These are phyloP conservation scores for Pyralis farinalis DNA, from an alignment of 2,888 invertebrate species.

Conservation along the genomic window DNA sequence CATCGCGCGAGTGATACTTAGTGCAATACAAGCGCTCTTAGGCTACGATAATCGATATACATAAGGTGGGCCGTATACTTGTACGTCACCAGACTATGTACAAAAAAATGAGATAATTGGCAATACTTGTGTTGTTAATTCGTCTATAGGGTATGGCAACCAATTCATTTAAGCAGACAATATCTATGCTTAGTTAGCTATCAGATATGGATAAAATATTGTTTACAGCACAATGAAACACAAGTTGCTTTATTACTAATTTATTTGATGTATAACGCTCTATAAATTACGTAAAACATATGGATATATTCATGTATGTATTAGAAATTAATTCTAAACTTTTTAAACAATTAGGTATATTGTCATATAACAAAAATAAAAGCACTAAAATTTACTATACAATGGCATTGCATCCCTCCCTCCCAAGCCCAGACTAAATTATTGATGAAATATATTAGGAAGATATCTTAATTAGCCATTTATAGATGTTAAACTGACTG, in stretches of 20 bases:
- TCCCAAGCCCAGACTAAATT: slow-evolving; percentile 18
- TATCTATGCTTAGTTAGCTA: too few species aligned
- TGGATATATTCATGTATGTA: slow-evolving; percentile 30
- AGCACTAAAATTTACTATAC: slow-evolving; percentile 42
- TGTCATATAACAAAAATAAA: slow-evolving; percentile 37
- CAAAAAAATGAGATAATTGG: too few species aligned
- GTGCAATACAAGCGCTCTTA: too few species aligned
- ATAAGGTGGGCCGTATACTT: too few species aligned
- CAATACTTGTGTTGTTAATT: too few species aligned
- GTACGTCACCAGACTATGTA: too few species aligned
- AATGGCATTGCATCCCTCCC: slow-evolving; percentile 26
- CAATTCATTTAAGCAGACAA: too few species aligned
- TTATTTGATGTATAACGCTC: slow-evolving; percentile 39
- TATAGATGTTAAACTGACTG: slow-evolving; percentile 28
- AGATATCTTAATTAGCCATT: slow-evolving; percentile 31
- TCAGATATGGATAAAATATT: too few species aligned
- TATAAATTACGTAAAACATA: slow-evolving; percentile 51
- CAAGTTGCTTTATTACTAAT: slow-evolving; percentile 20
- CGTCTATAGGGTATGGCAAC: too few species aligned
- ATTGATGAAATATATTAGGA: slow-evolving; percentile 48
- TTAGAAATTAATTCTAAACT: slow-evolving; percentile 36
- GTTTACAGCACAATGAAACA: too few species aligned
- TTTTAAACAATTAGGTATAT: slow-evolving; percentile 29
- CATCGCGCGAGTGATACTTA: too few species aligned
- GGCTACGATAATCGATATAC: too few species aligned